phyloP scores from a whole-genome alignment of 1,140 invertebrate species.

The Phymorhynchus buccinoides region DNA sequence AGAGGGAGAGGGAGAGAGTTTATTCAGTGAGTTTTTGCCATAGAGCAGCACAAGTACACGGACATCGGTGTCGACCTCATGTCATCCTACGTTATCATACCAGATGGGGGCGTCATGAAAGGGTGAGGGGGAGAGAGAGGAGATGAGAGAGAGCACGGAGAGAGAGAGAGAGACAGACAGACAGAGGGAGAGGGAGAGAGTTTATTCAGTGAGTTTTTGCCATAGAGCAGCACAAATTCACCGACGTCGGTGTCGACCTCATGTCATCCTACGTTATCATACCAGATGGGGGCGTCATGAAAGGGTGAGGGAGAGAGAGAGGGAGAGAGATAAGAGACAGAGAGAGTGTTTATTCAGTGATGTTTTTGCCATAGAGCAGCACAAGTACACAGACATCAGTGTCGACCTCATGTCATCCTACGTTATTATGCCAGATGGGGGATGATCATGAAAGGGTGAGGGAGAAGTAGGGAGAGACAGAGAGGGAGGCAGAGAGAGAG shows the following conservation, averaged over 20 bases:
- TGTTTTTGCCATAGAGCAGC: no score
- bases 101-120: conserved; percentile 85
- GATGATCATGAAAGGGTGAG: neutral
- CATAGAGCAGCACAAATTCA: no score
- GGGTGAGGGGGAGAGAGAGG: conserved; percentile 74
- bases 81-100: conserved; percentile 90
- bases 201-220: no score
- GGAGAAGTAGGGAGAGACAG: neutral
- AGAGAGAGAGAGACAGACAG: neutral
- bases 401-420: no score
- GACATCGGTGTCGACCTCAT: conserved; percentile 90
- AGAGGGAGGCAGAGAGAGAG: neutral
- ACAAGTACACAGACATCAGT: no score
- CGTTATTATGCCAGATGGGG: neutral
- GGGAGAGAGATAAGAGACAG: neutral
- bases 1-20: neutral
- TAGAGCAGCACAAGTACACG: conserved; percentile 87
- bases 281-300: no score
- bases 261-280: no score
- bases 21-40: no score
- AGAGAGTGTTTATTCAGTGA: no score
- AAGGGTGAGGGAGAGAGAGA: neutral
- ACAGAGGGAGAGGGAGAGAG: neutral
- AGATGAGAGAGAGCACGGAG: neutral
- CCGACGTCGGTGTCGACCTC: no score